Conservation (phyloP, 2,113 vertebrate genomes). For the Lampris incognitus region DNA sequence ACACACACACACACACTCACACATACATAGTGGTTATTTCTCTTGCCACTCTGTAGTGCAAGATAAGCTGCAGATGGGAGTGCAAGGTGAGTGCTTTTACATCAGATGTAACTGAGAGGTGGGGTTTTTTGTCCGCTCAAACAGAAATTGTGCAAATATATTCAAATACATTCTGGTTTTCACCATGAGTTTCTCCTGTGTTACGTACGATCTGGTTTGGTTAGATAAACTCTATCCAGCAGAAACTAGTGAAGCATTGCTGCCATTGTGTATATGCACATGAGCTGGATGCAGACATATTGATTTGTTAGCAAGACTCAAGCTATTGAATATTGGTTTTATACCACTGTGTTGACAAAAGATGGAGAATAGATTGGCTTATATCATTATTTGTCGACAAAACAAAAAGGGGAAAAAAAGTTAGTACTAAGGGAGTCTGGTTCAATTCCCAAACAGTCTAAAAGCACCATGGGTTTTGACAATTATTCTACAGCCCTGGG, state of each 20-base stretch:
- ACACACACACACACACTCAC: constrained; percentile 5
- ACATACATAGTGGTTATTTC: constrained; percentile 12
- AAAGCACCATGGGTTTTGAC: too few species aligned
- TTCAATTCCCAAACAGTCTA: too few species aligned
- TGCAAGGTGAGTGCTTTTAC: constrained; percentile 31
- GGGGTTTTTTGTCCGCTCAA: constrained; percentile 6
- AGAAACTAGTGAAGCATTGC: background rate
- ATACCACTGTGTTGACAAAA: too few species aligned
- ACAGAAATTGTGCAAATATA: constrained; percentile 29
- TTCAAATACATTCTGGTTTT: constrained; percentile 41
- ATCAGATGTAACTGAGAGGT: constrained; percentile 35
- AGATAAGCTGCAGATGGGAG: constrained; percentile 41
- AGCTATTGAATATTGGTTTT: too few species aligned
- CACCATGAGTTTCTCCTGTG: background rate
- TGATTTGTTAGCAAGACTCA: too few species aligned
- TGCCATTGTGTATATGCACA: too few species aligned
- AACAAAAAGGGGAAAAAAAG: too few species aligned
- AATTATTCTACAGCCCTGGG: too few species aligned
- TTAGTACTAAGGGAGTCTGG: too few species aligned
- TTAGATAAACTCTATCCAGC: background rate
- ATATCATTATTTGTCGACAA: too few species aligned
- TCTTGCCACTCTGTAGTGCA: constrained; percentile 13
- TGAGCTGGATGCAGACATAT: too few species aligned
- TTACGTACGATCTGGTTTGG: background rate
- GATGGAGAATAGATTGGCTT: too few species aligned